phyloP scores from a whole-genome alignment of 2,113 vertebrate genomes.

The Ciconia stormi region DNA sequence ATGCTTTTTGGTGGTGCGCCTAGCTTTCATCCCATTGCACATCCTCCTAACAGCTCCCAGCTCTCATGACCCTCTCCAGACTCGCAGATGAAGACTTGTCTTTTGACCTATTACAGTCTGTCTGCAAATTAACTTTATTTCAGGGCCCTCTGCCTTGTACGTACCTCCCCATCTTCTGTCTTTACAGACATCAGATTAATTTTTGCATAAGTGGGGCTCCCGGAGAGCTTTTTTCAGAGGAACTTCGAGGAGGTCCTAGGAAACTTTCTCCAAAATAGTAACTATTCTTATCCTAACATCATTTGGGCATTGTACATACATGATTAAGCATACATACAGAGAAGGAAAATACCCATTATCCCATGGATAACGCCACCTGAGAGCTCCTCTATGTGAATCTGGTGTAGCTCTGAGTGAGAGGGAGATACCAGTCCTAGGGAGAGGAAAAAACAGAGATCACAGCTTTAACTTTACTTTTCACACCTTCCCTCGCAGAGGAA shows the following conservation, averaged over 20 bases:
- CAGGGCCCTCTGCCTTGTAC: background rate
- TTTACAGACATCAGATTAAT: background rate
- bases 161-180: background rate
- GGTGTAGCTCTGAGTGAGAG: background rate
- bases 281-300: background rate
- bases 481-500: constrained; percentile 1
- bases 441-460: background rate
- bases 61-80: background rate
- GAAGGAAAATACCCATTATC: background rate
- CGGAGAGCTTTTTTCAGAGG: background rate
- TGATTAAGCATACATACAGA: background rate
- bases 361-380: background rate
- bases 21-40: background rate
- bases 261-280: background rate
- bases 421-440: background rate
- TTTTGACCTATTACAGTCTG: background rate
- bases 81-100: background rate
- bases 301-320: background rate
- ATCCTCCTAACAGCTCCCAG: background rate
- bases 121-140: background rate
- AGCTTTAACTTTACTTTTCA: constrained; percentile 15
- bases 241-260: background rate
- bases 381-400: background rate
- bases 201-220: rapidly evolving
- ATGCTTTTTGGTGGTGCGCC: background rate